A percentile compares a stretch with the other conserved stretches of the same genome.
These are phyloP conservation scores for Leucania comma DNA, from an alignment of 2,888 invertebrate species.

Conservation along the genomic window DNA sequence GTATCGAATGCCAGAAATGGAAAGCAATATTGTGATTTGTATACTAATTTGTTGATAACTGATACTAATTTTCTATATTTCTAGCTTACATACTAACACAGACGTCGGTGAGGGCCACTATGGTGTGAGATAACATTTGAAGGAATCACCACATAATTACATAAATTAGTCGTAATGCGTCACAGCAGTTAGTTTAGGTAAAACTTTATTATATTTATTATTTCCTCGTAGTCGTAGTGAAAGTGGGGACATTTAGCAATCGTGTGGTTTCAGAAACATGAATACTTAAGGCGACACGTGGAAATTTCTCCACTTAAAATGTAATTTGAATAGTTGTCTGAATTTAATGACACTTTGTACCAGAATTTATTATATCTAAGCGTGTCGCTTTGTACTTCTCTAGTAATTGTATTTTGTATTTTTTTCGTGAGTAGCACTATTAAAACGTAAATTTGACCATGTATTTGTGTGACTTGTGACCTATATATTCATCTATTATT, in stretches of 20 bases:
- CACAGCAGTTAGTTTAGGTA: slow-evolving; percentile 83
- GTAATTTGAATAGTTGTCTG: slow-evolving; percentile 68
- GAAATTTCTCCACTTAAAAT: slow-evolving; percentile 70
- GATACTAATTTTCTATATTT: slow-evolving; percentile 79
- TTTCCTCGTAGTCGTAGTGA: slow-evolving; percentile 56
- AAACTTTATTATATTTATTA: slow-evolving; percentile 66
- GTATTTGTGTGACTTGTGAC: not conserved
- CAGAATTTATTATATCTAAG: slow-evolving; percentile 18
- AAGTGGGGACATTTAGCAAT: slow-evolving; percentile 63
- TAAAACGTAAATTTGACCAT: not conserved
- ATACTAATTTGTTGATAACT: slow-evolving; percentile 50
- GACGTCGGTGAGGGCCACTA: slow-evolving; percentile 83
- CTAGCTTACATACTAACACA: slow-evolving; percentile 89
- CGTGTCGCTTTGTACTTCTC: slow-evolving; percentile 6
- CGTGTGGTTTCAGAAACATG: slow-evolving; percentile 63
- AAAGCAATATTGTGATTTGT: slow-evolving; percentile 24
- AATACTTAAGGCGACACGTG: slow-evolving; percentile 67
- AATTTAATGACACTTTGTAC: slow-evolving; percentile 48
- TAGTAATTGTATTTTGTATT: slow-evolving; percentile 5
- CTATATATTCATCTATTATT: not conserved
- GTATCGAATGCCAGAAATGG: not conserved
- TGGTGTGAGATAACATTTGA: slow-evolving; percentile 88
- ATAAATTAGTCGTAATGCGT: slow-evolving; percentile 73
- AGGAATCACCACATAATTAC: slow-evolving; percentile 74
- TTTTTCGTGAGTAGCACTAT: not conserved